A percentile compares a stretch with the other conserved stretches of the same genome.
Conservation (phyloP, 1,140 invertebrate species). For the Phthorimaea operculella region DNA sequence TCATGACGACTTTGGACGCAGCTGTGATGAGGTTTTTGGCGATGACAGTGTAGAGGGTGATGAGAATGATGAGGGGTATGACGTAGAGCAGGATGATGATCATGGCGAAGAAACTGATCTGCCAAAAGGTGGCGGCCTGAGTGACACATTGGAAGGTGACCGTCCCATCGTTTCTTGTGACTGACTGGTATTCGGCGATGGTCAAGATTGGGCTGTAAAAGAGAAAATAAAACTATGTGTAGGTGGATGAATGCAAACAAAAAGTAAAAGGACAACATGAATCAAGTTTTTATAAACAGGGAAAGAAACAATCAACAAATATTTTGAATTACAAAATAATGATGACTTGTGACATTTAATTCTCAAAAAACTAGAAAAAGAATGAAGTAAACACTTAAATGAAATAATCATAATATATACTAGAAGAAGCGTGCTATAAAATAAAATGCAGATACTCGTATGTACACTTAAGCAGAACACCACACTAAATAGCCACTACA, state of each 20-base stretch:
- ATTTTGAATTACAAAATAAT: too few species aligned
- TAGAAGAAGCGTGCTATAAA: too few species aligned
- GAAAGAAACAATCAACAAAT: too few species aligned
- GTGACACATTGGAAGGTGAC: conserved; percentile 74
- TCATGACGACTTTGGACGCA: conserved; percentile 69
- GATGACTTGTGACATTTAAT: too few species aligned
- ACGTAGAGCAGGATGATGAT: conserved; percentile 81
- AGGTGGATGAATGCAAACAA: background rate
- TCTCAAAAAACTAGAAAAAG: too few species aligned
- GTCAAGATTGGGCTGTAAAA: conserved; percentile 73
- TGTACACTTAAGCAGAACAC: too few species aligned
- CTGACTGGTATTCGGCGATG: conserved; percentile 72
- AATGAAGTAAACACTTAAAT: too few species aligned
- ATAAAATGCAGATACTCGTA: too few species aligned
- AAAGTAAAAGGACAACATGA: too few species aligned
- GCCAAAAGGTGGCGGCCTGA: conserved; percentile 73
- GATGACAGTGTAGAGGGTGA: conserved; percentile 82
- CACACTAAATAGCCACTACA: too few species aligned
- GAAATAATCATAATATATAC: too few species aligned
- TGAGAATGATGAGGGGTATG: conserved; percentile 78
- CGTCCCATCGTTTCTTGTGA: conserved; percentile 65
- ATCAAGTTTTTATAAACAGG: too few species aligned
- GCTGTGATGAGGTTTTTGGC: conserved; percentile 78
- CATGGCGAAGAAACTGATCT: conserved; percentile 77
- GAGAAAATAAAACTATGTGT: conserved; percentile 27